Evolutionary conservation across 2,888 invertebrate genomes (phyloP).

Genomic region (Caenorhabditis plicata): DNA sequence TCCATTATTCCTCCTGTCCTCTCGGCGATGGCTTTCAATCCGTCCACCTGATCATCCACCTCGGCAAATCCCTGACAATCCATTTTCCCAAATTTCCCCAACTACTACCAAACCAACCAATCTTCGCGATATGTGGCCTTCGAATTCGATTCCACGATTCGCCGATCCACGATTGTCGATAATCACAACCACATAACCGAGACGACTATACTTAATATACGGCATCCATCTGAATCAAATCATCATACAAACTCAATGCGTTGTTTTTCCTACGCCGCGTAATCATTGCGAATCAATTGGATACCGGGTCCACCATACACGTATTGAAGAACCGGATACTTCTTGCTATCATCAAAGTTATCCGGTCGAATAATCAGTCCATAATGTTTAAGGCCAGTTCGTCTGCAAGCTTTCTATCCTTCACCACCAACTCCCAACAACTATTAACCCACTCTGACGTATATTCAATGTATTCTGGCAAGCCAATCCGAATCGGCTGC

Average conservation of each 20-base stretch:
- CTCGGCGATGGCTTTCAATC: conserved; percentile 77
- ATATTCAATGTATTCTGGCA: conserved; percentile 31
- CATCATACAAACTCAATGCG: neutral
- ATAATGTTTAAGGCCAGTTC: conserved; percentile 25
- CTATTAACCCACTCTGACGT: conserved; percentile 20
- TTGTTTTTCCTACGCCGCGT: conserved; percentile 38
- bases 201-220: conserved; percentile 91
- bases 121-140: conserved; percentile 82
- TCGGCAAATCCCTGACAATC: conserved; percentile 80
- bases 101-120: conserved; percentile 70
- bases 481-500: neutral
- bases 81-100: neutral
- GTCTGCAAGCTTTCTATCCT: neutral
- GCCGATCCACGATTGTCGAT: conserved; percentile 93
- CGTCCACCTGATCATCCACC: conserved; percentile 90
- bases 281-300: conserved; percentile 85
- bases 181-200: conserved; percentile 92
- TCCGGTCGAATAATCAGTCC: conserved; percentile 35
- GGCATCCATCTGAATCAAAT: conserved; percentile 35
- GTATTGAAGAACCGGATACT: conserved; percentile 83
- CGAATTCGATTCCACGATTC: conserved; percentile 87
- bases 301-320: conserved; percentile 98
- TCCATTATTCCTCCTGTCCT: conserved; percentile 78
- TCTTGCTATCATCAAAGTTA: conserved; percentile 20
- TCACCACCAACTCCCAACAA: neutral